Evolutionary conservation across 2,888 invertebrate species (phyloP).

Genomic region (Apocheima hispidaria): DNA sequence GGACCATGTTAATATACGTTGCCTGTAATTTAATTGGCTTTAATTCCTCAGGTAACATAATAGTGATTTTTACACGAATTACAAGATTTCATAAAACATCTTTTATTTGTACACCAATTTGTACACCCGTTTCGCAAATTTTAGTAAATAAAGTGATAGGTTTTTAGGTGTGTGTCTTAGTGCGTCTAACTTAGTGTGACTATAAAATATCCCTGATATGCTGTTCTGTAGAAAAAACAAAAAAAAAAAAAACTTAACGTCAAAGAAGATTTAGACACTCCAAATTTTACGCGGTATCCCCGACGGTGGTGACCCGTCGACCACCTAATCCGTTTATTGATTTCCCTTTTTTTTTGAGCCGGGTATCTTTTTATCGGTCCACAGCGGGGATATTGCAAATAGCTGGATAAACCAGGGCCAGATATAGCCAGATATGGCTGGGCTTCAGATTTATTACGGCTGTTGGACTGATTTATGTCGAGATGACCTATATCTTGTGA

Average conservation of each 20-base stretch:
- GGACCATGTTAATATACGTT: too few species aligned
- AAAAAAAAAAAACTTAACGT: neutral
- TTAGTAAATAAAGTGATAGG: too few species aligned
- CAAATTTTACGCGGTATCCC: slow-evolving; percentile 17
- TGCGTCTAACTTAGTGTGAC: too few species aligned
- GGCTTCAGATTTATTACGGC: slow-evolving; percentile 36
- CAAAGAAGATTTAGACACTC: neutral
- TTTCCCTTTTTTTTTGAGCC: slow-evolving; percentile 42
- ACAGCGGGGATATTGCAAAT: slow-evolving; percentile 34
- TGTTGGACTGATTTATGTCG: slow-evolving; percentile 36
- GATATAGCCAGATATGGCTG: slow-evolving; percentile 40
- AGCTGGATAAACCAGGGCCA: slow-evolving; percentile 37
- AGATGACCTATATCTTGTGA: slow-evolving; percentile 37
- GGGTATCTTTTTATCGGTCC: slow-evolving; percentile 46
- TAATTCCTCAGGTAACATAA: too few species aligned
- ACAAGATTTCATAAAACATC: too few species aligned
- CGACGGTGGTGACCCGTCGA: slow-evolving; percentile 24
- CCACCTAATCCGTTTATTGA: slow-evolving; percentile 50
- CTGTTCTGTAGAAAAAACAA: neutral
- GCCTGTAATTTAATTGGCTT: too few species aligned
- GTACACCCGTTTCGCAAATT: too few species aligned
- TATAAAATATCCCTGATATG: too few species aligned
- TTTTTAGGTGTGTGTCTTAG: too few species aligned
- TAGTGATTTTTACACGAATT: too few species aligned
- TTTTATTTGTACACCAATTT: neutral